phyloP scores from a whole-genome alignment of 2,888 invertebrate species.

The Rhaphigaster nebulosa region DNA sequence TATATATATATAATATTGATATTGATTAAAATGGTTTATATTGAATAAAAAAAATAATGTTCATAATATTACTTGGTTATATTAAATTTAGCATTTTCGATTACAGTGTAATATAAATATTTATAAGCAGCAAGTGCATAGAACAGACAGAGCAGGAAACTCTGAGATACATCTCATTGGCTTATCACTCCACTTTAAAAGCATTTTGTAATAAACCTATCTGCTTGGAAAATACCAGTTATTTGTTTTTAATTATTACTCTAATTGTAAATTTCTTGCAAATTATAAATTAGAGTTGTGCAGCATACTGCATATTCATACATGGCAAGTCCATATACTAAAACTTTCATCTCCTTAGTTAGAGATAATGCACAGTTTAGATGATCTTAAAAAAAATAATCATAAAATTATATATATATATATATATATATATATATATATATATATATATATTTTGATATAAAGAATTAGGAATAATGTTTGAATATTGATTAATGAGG shows the following conservation, averaged over 20 bases:
- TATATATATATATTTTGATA: too few relatives aligned
- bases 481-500: too few relatives aligned
- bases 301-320: not conserved
- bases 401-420: too few relatives aligned
- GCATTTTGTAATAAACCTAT: conserved; percentile 26
- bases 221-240: not conserved
- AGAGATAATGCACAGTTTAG: not conserved
- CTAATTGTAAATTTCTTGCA: not conserved
- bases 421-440: too few relatives aligned
- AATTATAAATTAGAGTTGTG: not conserved
- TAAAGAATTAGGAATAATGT: too few relatives aligned
- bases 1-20: too few relatives aligned
- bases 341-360: not conserved
- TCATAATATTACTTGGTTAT: too few relatives aligned
- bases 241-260: not conserved
- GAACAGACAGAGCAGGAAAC: not conserved
- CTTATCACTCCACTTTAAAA: conserved; percentile 16
- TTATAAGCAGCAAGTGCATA: not conserved
- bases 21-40: too few relatives aligned
- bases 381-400: not conserved
- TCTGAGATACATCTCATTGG: not conserved
- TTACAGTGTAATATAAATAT: not conserved
- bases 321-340: not conserved
- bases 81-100: not conserved
- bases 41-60: not conserved